phyloP scores from a whole-genome alignment of 2,797 vertebrate genomes.

The Botia almorhae region DNA sequence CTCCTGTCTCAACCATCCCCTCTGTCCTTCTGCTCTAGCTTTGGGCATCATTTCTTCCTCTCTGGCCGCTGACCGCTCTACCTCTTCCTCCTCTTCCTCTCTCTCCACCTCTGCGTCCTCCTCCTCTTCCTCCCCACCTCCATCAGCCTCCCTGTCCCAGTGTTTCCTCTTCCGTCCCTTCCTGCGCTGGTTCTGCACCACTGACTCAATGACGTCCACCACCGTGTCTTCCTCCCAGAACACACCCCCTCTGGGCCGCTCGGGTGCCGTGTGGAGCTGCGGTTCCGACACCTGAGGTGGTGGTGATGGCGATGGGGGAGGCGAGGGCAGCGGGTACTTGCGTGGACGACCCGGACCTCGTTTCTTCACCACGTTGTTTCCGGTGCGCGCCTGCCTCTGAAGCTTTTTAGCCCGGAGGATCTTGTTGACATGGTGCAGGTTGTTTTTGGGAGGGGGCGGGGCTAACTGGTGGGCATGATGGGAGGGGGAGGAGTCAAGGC shows the following conservation, averaged over 20 bases:
- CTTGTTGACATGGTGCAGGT: slow-evolving; percentile 97
- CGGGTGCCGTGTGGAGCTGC: slow-evolving; percentile 62
- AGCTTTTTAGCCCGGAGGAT: slow-evolving; percentile 98
- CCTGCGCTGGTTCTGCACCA: slow-evolving; percentile 88
- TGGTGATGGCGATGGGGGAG: slow-evolving; percentile 68
- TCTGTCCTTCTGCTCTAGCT: slow-evolving; percentile 55
- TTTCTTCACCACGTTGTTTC: slow-evolving; percentile 95
- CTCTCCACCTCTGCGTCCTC: slow-evolving; percentile 41
- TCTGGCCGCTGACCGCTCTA: slow-evolving; percentile 58
- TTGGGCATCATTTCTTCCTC: slow-evolving; percentile 67
- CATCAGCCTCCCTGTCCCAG: slow-evolving; percentile 73
- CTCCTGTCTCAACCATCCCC: slow-evolving; percentile 76
- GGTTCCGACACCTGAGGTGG: slow-evolving; percentile 54
- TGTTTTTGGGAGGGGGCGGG: slow-evolving; percentile 90
- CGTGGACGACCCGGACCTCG: slow-evolving; percentile 91
- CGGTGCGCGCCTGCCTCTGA: slow-evolving; percentile 93
- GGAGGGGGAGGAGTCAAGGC: slow-evolving; percentile 70
- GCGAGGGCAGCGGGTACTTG: slow-evolving; percentile 82
- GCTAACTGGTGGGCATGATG: slow-evolving; percentile 73
- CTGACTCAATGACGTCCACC: slow-evolving; percentile 90
- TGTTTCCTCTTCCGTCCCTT: slow-evolving; percentile 85
- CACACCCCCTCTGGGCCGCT: slow-evolving; percentile 66
- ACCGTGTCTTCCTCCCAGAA: slow-evolving; percentile 78
- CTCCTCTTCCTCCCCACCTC: slow-evolving; percentile 70
- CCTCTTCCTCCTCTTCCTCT: slow-evolving; percentile 57